Conservation (phyloP, 2,797 vertebrate genomes). For the Antrozous pallidus region DNA sequence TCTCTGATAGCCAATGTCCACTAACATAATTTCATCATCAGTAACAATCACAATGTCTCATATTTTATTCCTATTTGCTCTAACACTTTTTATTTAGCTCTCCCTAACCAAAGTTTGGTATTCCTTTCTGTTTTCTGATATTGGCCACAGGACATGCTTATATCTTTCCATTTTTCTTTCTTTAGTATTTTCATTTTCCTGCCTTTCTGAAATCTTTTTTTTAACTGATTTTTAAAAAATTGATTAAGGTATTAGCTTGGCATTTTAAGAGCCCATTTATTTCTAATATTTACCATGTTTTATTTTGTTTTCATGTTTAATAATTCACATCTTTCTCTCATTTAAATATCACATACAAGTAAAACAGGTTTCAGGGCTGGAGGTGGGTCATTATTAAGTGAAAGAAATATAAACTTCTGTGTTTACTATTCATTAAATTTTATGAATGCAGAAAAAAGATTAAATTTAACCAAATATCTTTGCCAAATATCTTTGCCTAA, state of each 20-base stretch:
- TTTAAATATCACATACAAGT: not conserved
- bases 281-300: not conserved
- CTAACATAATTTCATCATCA: not conserved
- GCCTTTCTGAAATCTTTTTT: not conserved
- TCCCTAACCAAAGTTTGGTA: not conserved
- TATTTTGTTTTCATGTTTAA: not conserved
- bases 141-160: not conserved
- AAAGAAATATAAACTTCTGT: not conserved
- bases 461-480: constrained; percentile 23
- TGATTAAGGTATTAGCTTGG: not conserved
- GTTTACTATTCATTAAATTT: not conserved
- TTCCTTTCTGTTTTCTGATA: not conserved
- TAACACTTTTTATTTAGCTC: not conserved
- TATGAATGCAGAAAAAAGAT: constrained; percentile 23
- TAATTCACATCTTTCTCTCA: constrained; percentile 5
- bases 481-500: not conserved
- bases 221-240: too few relatives aligned
- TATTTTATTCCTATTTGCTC: not conserved
- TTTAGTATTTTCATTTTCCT: not conserved
- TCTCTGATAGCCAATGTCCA: not conserved
- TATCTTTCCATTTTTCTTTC: not conserved
- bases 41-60: not conserved
- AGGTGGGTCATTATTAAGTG: not conserved
- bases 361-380: not conserved
- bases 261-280: not conserved